Conservation (phyloP, 2,888 invertebrate species). For the Cataglyphis rosenhaueri region DNA sequence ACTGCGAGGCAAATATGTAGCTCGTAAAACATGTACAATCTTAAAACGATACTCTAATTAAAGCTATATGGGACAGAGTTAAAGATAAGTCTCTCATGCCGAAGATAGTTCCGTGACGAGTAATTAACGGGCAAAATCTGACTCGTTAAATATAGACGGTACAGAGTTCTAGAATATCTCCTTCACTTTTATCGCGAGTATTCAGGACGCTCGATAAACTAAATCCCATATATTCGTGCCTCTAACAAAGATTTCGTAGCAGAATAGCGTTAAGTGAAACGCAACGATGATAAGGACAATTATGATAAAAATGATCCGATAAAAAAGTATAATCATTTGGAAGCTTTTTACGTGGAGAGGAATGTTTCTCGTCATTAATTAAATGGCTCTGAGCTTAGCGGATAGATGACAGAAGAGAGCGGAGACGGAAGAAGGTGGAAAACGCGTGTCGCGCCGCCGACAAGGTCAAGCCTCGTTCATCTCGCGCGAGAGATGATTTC, state of each 20-base stretch:
- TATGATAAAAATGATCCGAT: neutral
- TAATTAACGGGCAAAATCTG: slow-evolving; percentile 31
- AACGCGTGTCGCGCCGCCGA: neutral
- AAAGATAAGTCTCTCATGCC: slow-evolving; percentile 16
- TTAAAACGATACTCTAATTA: slow-evolving; percentile 25
- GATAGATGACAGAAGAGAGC: neutral
- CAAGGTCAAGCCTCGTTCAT: neutral
- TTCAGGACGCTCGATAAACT: slow-evolving; percentile 29
- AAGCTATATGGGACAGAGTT: slow-evolving; percentile 30
- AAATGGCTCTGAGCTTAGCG: neutral
- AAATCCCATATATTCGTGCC: neutral
- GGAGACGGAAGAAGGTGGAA: neutral
- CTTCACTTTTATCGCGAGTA: slow-evolving; percentile 17
- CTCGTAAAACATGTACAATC: neutral
- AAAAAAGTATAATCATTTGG: neutral
- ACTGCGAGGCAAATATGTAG: neutral
- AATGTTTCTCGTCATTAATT: neutral
- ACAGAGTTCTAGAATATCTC: slow-evolving; percentile 18
- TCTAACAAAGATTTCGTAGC: neutral
- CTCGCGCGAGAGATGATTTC: slow-evolving; percentile 2
- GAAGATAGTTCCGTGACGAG: slow-evolving; percentile 11
- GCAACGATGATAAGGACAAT: neutral
- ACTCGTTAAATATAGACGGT: slow-evolving; percentile 28
- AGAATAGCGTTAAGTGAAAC: neutral
- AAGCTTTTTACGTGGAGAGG: neutral